phyloP scores from a whole-genome alignment of 1,140 invertebrate genomes.

The Pissodes strobi region DNA sequence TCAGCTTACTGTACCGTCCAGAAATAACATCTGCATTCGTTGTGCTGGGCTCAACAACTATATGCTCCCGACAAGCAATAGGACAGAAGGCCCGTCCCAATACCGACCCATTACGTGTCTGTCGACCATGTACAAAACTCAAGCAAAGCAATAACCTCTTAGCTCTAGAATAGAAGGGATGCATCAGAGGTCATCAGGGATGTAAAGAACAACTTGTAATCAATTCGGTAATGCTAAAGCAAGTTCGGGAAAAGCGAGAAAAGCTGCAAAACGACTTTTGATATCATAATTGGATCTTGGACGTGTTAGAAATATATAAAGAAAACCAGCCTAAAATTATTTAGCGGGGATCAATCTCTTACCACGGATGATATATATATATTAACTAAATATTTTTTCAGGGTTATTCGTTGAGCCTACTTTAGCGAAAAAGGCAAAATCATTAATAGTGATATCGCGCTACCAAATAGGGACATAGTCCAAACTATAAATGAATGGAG shows the following conservation, averaged over 20 bases:
- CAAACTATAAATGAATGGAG: too few species aligned
- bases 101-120: too few species aligned
- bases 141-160: not conserved
- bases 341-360: not conserved
- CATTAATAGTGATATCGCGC: not conserved
- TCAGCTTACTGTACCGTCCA: not conserved
- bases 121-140: not conserved
- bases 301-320: not conserved
- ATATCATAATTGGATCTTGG: too few species aligned
- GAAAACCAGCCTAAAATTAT: not conserved
- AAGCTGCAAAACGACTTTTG: not conserved
- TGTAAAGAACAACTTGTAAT: conserved; percentile 3
- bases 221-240: not conserved
- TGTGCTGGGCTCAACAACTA: not conserved
- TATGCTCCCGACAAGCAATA: conserved; percentile 4
- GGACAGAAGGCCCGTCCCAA: not conserved
- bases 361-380: not conserved
- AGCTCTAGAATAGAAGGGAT: conserved; percentile 4
- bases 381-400: not conserved
- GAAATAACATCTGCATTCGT: not conserved
- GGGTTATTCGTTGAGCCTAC: not conserved
- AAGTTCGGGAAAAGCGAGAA: not conserved
- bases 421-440: not conserved
- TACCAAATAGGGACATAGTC: not conserved
- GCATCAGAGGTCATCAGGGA: not conserved